phyloP scores from a whole-genome alignment of 2,797 vertebrate species.

The Podarcis lilfordi region DNA sequence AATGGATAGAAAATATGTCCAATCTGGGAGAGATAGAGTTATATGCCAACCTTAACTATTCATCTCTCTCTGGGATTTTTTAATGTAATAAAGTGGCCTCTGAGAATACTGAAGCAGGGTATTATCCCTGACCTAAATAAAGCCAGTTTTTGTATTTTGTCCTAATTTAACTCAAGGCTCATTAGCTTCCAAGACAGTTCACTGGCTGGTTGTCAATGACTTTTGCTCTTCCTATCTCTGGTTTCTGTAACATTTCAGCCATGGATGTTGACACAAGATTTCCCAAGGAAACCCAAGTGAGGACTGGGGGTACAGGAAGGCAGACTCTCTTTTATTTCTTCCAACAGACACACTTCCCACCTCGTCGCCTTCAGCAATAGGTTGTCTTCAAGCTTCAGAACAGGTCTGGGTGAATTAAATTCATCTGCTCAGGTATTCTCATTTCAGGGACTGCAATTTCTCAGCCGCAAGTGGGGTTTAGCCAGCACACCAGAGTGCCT shows the following conservation, averaged over 20 bases:
- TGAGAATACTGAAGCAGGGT: neutral
- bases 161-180: neutral
- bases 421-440: neutral
- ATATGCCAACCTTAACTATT: neutral
- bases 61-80: neutral
- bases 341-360: neutral
- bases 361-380: neutral
- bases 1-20: neutral
- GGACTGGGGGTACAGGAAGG: neutral
- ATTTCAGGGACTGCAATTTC: neutral
- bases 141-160: neutral
- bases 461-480: neutral
- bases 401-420: neutral
- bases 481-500: neutral
- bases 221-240: neutral
- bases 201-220: neutral
- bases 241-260: neutral
- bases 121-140: neutral
- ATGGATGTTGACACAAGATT: neutral
- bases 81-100: neutral
- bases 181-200: neutral
- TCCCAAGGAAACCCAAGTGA: neutral
- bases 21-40: neutral
- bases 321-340: neutral
- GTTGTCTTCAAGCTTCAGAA: neutral